phyloP scores from a whole-genome alignment of 2,113 vertebrate species.

The Chionodraco myersi region DNA sequence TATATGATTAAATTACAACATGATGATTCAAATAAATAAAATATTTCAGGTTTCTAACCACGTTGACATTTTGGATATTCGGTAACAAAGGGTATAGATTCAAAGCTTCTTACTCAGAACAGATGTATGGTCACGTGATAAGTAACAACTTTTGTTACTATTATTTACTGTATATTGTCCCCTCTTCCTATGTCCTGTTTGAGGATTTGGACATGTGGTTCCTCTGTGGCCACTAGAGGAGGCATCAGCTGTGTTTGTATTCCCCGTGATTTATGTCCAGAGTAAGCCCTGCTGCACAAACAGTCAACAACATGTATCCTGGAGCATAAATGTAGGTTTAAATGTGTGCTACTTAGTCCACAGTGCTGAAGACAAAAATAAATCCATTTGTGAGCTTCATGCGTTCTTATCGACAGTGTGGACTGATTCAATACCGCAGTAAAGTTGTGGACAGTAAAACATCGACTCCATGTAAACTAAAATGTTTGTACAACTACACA shows the following conservation, averaged over 20 bases:
- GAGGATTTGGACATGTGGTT: background rate
- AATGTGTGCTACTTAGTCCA: slow-evolving; percentile 29
- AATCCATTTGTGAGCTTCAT: slow-evolving; percentile 11
- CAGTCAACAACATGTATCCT: slow-evolving; percentile 27
- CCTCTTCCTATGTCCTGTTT: background rate
- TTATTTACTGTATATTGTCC: background rate
- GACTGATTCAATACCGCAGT: slow-evolving; percentile 20
- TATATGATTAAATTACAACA: background rate
- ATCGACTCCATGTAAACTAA: slow-evolving; percentile 14
- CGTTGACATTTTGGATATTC: too few relatives aligned
- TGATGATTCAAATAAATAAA: too few relatives aligned
- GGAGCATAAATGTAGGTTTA: slow-evolving; percentile 10
- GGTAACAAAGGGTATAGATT: background rate
- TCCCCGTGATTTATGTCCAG: slow-evolving; percentile 37
- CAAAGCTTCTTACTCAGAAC: background rate
- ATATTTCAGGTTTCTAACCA: too few relatives aligned
- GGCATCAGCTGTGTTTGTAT: slow-evolving; percentile 21
- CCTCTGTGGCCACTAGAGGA: slow-evolving; percentile 38
- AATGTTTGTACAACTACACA: slow-evolving; percentile 40
- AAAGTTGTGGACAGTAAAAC: background rate
- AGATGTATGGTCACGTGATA: background rate
- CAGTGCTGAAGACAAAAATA: slow-evolving; percentile 27
- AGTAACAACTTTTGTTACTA: background rate
- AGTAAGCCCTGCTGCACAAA: slow-evolving; percentile 20
- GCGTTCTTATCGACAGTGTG: background rate